Base-by-base conservation (phyloP, 1,140 invertebrate genomes). In the Drosophila funebris region DNA sequence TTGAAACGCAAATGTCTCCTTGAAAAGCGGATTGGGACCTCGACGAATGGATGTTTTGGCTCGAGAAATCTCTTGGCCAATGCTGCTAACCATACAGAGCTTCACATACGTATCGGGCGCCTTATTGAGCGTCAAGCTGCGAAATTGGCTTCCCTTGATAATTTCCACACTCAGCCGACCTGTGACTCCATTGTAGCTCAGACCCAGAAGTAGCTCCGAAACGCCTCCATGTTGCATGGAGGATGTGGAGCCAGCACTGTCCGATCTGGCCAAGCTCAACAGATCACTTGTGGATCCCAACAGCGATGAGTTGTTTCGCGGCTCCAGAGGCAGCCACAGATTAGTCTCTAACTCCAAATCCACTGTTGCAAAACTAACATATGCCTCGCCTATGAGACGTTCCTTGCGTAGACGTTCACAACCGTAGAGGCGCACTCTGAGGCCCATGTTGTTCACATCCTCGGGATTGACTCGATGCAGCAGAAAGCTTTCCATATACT, bases 1-100 rank as follows among this genome's bases (percentile, higher is more conserved):
- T 93, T 98, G 97, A 93, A 98, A 99, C 92, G 98, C 96, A 92
- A 99, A 99, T 0, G 97, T 97, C 93, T 99, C 97, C 91, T 98
- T 98, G 90, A 98, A 99, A 6, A 98, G 94, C 37, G 97, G 97
- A 93, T 98, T 98, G 18, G 97, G 97, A 92, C 97, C 97, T 29
- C 97, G 93, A 73, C 96, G 93, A 0, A 98, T 94, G 16, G 96
- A 97, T 4, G 97, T 98, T 92, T 99, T 99, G 85, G 96, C 96
- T 37, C 96, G 94, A 0, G 96, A 96, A 92, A 99, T 96, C 92
- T 98, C 97, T 92, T 98, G 96, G 8, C 97, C 97, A 77, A 96
- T 96, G 44, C 96, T 97, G 84, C 97, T 97, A 58, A 98, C 96
- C 78, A 99, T 93, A 71, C 96, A 95, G 43, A 98, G 91, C 92